These are phyloP conservation scores for Baryphthengus martii DNA, from an alignment of 2,113 vertebrate genomes.

Conservation along the genomic window DNA sequence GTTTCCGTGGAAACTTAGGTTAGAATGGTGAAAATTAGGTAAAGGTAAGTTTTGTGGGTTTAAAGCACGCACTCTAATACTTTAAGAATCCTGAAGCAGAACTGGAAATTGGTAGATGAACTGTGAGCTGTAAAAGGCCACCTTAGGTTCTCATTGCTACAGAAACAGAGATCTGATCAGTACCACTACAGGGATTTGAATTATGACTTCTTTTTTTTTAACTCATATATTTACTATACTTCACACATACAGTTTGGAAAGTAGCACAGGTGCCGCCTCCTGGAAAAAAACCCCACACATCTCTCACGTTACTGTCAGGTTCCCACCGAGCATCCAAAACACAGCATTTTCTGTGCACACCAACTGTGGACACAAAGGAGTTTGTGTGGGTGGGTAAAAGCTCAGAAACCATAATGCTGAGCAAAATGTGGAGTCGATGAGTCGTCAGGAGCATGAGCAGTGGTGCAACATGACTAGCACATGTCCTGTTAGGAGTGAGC, in stretches of 20 bases:
- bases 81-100: conserved; percentile 58
- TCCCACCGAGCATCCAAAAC: background rate
- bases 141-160: conserved; percentile 58
- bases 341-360: background rate
- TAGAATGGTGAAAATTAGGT: conserved; percentile 72
- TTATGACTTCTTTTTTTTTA: conserved; percentile 17
- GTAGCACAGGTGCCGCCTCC: background rate
- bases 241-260: background rate
- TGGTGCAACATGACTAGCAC: background rate
- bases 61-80: conserved; percentile 64
- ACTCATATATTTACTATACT: conserved; percentile 19
- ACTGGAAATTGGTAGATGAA: conserved; percentile 57
- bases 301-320: background rate
- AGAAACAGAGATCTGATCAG: conserved; percentile 62
- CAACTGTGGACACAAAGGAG: background rate
- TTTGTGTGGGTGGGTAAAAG: background rate
- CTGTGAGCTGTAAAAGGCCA: conserved; percentile 57
- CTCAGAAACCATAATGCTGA: background rate
- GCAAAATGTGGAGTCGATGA: background rate
- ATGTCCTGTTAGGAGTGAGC: background rate
- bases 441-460: background rate
- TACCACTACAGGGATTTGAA: conserved; percentile 12
- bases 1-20: conserved; percentile 75
- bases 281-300: background rate
- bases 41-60: conserved; percentile 72